phyloP scores from a whole-genome alignment of 2,113 vertebrate genomes.

The Brevimyrus niger region DNA sequence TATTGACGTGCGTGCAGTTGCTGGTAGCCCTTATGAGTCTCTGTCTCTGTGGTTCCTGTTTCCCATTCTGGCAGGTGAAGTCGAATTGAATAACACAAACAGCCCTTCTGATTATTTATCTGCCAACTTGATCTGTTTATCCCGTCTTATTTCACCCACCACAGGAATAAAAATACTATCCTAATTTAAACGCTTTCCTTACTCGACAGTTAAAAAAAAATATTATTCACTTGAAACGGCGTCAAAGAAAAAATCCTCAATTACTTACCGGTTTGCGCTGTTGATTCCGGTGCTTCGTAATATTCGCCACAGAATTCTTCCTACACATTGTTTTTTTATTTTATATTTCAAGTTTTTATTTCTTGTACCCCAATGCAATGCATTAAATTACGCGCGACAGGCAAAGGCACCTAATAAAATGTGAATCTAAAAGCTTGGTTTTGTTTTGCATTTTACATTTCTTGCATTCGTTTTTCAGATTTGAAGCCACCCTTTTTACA shows the following conservation, averaged over 20 bases:
- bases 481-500: not conserved
- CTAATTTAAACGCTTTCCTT: not conserved
- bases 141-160: not conserved
- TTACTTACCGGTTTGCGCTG: not conserved
- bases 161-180: not conserved
- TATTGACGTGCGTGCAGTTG: conserved; percentile 5
- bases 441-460: not conserved
- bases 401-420: not conserved
- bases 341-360: not conserved
- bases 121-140: not conserved
- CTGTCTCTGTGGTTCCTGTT: not conserved
- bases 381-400: not conserved
- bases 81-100: not conserved
- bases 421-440: not conserved
- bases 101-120: not conserved
- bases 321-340: not conserved
- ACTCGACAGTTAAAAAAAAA: not conserved
- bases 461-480: not conserved
- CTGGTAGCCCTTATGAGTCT: not conserved
- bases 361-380: not conserved
- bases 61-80: conserved; percentile 9
- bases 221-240: not conserved
- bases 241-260: not conserved
- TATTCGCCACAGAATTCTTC: not conserved
- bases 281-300: not conserved